These are phyloP conservation scores for Ciconia stormi DNA, from an alignment of 2,113 vertebrate genomes.

Conservation along the genomic window DNA sequence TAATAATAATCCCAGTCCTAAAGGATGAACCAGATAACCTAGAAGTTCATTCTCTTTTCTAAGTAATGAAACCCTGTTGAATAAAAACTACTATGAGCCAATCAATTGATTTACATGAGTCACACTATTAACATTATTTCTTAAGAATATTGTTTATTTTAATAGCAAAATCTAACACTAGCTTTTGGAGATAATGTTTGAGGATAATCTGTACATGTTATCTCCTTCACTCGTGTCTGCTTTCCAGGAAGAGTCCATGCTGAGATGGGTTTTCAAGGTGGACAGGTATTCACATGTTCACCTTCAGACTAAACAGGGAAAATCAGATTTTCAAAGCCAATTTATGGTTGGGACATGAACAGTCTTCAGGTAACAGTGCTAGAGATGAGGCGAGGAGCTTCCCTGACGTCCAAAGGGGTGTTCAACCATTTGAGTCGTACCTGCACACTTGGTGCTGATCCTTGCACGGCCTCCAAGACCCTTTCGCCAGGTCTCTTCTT, in stretches of 20 bases:
- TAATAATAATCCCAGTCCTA: background rate
- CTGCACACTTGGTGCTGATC: background rate
- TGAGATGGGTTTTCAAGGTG: background rate
- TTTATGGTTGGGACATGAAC: background rate
- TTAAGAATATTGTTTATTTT: background rate
- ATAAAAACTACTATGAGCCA: background rate
- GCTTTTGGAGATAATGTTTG: background rate
- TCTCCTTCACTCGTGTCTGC: background rate
- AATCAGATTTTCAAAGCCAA: background rate
- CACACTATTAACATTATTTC: rapidly evolving
- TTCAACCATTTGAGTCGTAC: background rate
- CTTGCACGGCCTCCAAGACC: background rate
- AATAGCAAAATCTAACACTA: background rate
- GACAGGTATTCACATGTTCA: background rate
- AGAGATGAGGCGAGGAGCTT: background rate
- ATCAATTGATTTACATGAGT: background rate
- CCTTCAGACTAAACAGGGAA: background rate
- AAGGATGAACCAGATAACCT: background rate
- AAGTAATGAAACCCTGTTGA: background rate
- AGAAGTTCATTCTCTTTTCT: background rate
- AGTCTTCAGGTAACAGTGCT: background rate
- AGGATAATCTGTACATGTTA: background rate
- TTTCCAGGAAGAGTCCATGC: background rate
- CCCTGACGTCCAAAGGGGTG: background rate
- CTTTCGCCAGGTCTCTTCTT: background rate